Base-by-base conservation (phyloP, 2,113 vertebrate genomes). In the Aptenodytes forsteri region DNA sequence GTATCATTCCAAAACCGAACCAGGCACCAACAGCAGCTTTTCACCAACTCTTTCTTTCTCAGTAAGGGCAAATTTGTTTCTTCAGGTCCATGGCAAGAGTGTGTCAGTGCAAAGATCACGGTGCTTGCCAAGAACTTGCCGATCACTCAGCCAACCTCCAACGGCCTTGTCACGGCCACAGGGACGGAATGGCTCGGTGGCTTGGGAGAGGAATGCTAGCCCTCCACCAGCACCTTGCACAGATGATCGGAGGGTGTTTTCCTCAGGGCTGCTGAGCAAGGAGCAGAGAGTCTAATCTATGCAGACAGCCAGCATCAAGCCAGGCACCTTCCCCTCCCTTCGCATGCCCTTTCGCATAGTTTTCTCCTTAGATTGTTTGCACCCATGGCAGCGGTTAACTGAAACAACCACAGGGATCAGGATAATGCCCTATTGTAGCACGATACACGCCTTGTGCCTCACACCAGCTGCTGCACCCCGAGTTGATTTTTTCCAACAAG, bases 241-340 rank as follows among this genome's bases (percentile, higher is more conserved):
- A 3, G 90, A 36, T 6, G 19, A 47, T 5, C 8, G 3, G 10
- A 10, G 10, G 2, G 50, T 8, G 36, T 6, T 64, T 19, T 40
- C 64, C 36, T 10, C 19, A 2, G 55, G 36, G 19, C 29, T 27
- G 22, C 9, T 17, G 30, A 49, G 46, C 46, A 15, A 54, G 47
- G 42, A 40, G 21, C n/a, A 2, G 5, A 14, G 50, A 30, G 13
- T 21, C n/a, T 8, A 2, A 14, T 7, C 66, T 6, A 1, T 4
- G 10, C n/a, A 21, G 23, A 12, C 9, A n/a, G 6, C 44, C 13
- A 17, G 11, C 40, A 21, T 2, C 20, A 1, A 44, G 55, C 32
- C 89, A 2, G 12, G 89, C 75, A 32, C 65, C 11, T 17, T 38
- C 8, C 81, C 58, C 40, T 32, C 40, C 46, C 36, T 40, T 6